phyloP scores from a whole-genome alignment of 1,140 invertebrate species.

The Batillaria attramentaria region DNA sequence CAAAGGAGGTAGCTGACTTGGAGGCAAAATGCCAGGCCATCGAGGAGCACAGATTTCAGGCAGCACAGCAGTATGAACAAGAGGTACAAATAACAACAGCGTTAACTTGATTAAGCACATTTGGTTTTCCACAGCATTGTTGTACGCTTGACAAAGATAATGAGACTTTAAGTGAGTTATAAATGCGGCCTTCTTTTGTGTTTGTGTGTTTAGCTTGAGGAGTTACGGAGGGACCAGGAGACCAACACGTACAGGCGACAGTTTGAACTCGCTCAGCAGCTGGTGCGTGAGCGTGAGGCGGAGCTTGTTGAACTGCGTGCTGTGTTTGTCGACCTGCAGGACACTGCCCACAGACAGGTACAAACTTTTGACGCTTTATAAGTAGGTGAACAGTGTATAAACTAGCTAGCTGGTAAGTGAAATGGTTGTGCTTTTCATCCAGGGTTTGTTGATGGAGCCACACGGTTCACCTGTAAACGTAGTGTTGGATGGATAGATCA shows the following conservation, averaged over 20 bases:
- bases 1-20: neutral
- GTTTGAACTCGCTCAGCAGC: conserved; percentile 38
- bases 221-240: conserved; percentile 29
- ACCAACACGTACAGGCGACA: conserved; percentile 32
- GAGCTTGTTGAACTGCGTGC: conserved; percentile 27
- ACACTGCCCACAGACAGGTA: conserved; percentile 33
- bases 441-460: no score
- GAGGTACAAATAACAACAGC: conserved; percentile 29
- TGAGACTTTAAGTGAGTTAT: neutral
- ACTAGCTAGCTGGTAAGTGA: neutral
- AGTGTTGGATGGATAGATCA: no score
- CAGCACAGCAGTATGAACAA: neutral
- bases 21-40: conserved; percentile 20
- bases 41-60: neutral
- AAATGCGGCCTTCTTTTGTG: neutral
- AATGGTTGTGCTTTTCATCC: no score
- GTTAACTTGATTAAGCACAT: no score
- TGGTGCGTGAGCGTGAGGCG: conserved; percentile 33
- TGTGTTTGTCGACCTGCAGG: conserved; percentile 34
- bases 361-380: neutral
- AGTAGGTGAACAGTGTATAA: neutral
- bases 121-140: neutral
- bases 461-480: no score
- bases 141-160: neutral
- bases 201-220: conserved; percentile 26